Base-by-base conservation (phyloP, 2,797 vertebrate species). In the Coreius guichenoti region DNA sequence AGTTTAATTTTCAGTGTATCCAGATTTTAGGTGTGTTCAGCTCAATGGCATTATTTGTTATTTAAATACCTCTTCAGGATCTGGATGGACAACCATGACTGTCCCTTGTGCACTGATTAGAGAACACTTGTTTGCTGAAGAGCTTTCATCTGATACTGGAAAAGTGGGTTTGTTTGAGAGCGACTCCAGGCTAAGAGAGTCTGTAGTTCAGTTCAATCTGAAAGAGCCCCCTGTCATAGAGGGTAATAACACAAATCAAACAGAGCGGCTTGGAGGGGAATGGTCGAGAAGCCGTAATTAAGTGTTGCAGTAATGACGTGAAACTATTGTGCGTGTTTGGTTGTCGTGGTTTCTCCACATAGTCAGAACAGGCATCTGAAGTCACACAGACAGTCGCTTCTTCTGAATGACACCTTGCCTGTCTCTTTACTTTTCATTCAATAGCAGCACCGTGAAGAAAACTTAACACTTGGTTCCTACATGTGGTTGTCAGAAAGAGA, bases 161-260 rank as follows among this genome's bases (percentile, higher is more conserved):
- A 73, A 88, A 85, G 56, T 70, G 9, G 26, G 65, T 84, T 69
- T 91, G 82, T 92, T 75, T 80, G 43, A 85, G 68, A 84, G 86
- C 31, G 47, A 74, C 83, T 58, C 3, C 45, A 29, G 70, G 81
- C 89, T 79, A 61, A 73, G 43, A 56, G 73, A 89, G 63, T 81
- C 72, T 83, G 58, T 69, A 75, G 54, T 89, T 84, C 82, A 86
- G 89, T 93, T 88, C 70, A 87, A 77, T 88, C 56, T 88, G 75
- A 81, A 70, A 19, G 81, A 33, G 33, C 33, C 83, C 82, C 68
- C 67, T 88, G 81, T 87, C 39, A 88, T 77, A 85, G 74, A 86
- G 63, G 51, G 81, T 89, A 87, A 93, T 92, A 90, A 89, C 67
- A 80, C 49, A 83, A 70, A 86, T 87, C 90, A 92, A 92, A 92